Evolutionary conservation across 1,140 invertebrate species (phyloP), one percentile per base, ranked within the genome.

Genomic region (Oedothorax gibbosus): DNA sequence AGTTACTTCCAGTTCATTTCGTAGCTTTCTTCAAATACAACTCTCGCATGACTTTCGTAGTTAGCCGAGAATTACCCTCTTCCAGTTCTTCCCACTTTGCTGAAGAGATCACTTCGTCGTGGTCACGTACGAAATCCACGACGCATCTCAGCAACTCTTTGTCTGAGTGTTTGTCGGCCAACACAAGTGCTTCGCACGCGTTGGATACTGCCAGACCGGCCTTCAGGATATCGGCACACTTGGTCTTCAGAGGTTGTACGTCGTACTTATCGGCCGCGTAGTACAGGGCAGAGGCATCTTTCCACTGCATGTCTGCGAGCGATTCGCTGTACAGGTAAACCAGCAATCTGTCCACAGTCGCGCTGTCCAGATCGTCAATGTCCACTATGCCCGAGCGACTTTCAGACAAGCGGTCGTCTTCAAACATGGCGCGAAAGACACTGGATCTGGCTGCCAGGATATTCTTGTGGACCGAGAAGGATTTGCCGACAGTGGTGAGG

Each of bases 371-470:
- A 21, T 66, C 65, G 10, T 18, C 65, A 15, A 66, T 66, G 10
- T 66, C n/a, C 2, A 66, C 18, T n/a, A 12, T 15, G 12, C 12
- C 65, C 12, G 65, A 15, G 10, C 10, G 10, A 12, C 2, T 66
- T 20, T 66, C 65, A 20, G 12, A 15, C 65, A 66, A 20, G 35
- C 35, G 35, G 65, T 66, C 65, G n/a, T 12, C n/a, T 7, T 21
- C 12, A 20, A 66, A 66, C 65, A 66, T 66, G 20, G 65, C 65
- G 12, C n/a, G 10, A 66, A 66, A 66, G 7, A 66, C 65, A 18
- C n/a, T n/a, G 10, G 65, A 66, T 66, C 65, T n/a, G 7, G 65
- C 7, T 2, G 12, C 2, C 5, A 66, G 65, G 4, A 66, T 66
- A 11, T n/a, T 20, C 20, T 20, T 66, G 20, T 66, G 65, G 21